Percentiles rank a stretch among this genome's conserved stretches.
Evolutionary conservation across 2,888 invertebrate genomes (phyloP).

Genomic region (Psylliodes chrysocephalus): DNA sequence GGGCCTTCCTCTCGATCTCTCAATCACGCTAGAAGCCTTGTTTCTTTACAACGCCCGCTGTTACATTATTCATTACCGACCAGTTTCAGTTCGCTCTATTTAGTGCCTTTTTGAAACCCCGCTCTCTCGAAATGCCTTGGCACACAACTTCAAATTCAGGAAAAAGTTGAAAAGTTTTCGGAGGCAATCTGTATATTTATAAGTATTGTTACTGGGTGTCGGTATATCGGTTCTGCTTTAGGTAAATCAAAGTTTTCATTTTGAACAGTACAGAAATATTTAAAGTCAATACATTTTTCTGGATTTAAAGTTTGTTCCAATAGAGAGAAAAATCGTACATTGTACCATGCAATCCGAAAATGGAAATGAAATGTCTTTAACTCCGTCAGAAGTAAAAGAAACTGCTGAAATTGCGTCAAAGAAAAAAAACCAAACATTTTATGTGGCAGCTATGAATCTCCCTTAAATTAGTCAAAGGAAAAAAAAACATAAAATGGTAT

Average conservation of each 20-base stretch:
- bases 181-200: slow-evolving; percentile 19
- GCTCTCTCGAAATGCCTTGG: slow-evolving; percentile 9
- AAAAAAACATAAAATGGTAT: no score
- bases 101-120: slow-evolving; percentile 54
- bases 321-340: no score
- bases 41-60: slow-evolving; percentile 64
- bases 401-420: no score
- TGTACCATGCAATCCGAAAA: no score
- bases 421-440: no score
- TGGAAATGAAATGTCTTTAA: no score
- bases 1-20: slow-evolving; percentile 64
- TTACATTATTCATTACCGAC: slow-evolving; percentile 65
- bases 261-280: no score
- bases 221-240: neutral
- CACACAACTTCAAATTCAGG: slow-evolving; percentile 33
- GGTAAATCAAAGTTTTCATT: neutral
- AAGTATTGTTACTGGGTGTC: neutral
- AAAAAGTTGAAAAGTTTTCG: slow-evolving; percentile 35
- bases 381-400: no score
- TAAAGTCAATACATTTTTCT: no score
- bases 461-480: no score
- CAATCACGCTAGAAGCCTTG: slow-evolving; percentile 64
- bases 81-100: slow-evolving; percentile 48
- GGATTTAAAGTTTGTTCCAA: no score
- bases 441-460: no score